Conservation (phyloP, 2,888 invertebrate genomes). For the Clepsis dumicolana region DNA sequence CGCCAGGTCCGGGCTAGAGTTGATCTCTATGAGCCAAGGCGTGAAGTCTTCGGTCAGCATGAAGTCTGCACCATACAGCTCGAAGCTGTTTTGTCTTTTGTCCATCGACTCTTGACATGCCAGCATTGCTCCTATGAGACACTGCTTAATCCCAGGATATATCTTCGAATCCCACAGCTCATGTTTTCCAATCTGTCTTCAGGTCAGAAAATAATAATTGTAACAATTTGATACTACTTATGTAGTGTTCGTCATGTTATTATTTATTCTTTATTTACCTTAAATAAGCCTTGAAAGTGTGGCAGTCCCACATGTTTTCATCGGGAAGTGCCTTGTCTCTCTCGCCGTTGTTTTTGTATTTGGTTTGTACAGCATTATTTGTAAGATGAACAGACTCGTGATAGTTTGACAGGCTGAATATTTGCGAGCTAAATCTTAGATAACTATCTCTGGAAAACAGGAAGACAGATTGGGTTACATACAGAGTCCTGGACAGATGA, state of each 20-base stretch:
- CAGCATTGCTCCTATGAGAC: conserved; percentile 91
- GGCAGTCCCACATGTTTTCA: conserved; percentile 98
- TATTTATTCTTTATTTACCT: conserved; percentile 75
- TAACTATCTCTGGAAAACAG: conserved; percentile 91
- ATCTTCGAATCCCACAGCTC: conserved; percentile 94
- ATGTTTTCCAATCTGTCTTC: conserved; percentile 90
- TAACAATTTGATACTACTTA: conserved; percentile 37
- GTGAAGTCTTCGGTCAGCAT: conserved; percentile 95
- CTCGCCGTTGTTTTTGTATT: conserved; percentile 90
- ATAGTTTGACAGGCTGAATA: conserved; percentile 94
- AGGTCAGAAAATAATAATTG: conserved; percentile 48
- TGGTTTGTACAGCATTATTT: conserved; percentile 97
- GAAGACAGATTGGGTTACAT: neutral
- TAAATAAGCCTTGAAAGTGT: conserved; percentile 91
- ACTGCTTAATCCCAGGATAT: conserved; percentile 95
- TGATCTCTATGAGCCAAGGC: conserved; percentile 98
- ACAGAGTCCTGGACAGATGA: neutral
- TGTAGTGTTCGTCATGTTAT: conserved; percentile 13
- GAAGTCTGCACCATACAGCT: conserved; percentile 98
- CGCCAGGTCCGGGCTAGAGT: conserved; percentile 96
- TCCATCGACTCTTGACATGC: conserved; percentile 96
- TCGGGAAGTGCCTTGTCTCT: conserved; percentile 92
- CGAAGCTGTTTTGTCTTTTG: conserved; percentile 93
- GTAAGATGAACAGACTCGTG: conserved; percentile 97
- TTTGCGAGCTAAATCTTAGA: conserved; percentile 95